These are phyloP conservation scores for Ambastaia sidthimunki DNA, from an alignment of 2,797 vertebrate species.

Conservation along the genomic window DNA sequence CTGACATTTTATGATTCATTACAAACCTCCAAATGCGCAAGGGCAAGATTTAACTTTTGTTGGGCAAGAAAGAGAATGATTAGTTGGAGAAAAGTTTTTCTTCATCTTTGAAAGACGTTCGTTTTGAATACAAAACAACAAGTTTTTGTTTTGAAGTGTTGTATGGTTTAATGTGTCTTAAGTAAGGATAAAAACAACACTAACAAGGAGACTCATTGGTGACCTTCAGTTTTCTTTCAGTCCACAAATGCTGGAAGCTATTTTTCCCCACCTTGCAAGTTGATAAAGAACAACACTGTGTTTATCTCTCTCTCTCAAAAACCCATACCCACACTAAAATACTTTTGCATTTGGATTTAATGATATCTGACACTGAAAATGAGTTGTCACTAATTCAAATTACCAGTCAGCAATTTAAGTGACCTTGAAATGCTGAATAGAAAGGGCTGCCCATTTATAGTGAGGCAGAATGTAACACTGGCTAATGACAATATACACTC, in stretches of 20 bases:
- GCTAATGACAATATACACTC: conserved; percentile 24
- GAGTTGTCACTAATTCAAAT: conserved; percentile 70
- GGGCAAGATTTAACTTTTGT: background rate
- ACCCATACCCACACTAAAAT: conserved; percentile 41
- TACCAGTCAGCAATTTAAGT: conserved; percentile 67
- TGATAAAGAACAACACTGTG: background rate
- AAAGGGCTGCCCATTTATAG: conserved; percentile 28
- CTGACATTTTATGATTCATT: conserved; percentile 5
- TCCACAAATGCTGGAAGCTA: background rate
- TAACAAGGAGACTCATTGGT: conserved; percentile 3
- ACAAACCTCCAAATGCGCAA: background rate
- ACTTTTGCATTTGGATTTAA: conserved; percentile 59
- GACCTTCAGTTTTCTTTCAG: conserved; percentile 8
- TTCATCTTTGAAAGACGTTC: background rate
- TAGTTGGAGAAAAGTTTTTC: background rate
- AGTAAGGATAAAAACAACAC: background rate
- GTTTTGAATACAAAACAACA: background rate
- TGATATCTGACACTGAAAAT: conserved; percentile 67
- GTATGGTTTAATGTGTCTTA: background rate
- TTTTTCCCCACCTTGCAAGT: background rate
- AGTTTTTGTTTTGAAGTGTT: background rate
- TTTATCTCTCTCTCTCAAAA: background rate
- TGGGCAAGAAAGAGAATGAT: background rate
- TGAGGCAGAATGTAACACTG: background rate
- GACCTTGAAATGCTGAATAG: conserved; percentile 66